These are phyloP conservation scores for Spodoptera litura DNA, from an alignment of 1,140 invertebrate genomes.

Conservation along the genomic window DNA sequence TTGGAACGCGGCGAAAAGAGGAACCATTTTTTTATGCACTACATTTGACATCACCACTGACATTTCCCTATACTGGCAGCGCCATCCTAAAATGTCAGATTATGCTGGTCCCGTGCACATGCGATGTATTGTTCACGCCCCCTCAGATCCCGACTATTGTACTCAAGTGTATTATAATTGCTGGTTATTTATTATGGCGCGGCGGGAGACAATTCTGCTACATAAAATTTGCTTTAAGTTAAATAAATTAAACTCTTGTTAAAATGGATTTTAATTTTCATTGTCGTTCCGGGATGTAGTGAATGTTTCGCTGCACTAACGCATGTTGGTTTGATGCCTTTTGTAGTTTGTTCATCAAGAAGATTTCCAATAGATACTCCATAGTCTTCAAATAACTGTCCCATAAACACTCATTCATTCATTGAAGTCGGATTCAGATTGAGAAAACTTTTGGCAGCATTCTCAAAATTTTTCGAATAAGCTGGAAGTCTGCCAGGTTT, in stretches of 20 bases:
- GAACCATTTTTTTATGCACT: background rate
- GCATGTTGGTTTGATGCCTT: too few relatives aligned
- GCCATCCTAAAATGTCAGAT: background rate
- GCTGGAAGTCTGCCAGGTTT: constrained; percentile 31
- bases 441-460: constrained; percentile 38
- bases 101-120: constrained; percentile 14
- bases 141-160: constrained; percentile 60
- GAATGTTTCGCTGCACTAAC: too few relatives aligned
- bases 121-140: constrained; percentile 56
- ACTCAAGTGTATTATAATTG: constrained; percentile 66
- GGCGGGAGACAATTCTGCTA: constrained; percentile 59
- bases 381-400: background rate
- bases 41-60: background rate
- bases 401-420: constrained; percentile 6
- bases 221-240: constrained; percentile 50
- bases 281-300: background rate
- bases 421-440: constrained; percentile 1
- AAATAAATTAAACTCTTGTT: constrained; percentile 47
- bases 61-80: background rate
- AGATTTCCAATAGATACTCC: too few relatives aligned
- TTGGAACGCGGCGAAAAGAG: background rate
- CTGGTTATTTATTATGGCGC: constrained; percentile 71
- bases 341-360: too few relatives aligned
- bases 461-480: constrained; percentile 37
- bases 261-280: constrained; percentile 18